These are phyloP conservation scores for Galerucella pusilla DNA, from an alignment of 2,888 invertebrate species.

Conservation along the genomic window DNA sequence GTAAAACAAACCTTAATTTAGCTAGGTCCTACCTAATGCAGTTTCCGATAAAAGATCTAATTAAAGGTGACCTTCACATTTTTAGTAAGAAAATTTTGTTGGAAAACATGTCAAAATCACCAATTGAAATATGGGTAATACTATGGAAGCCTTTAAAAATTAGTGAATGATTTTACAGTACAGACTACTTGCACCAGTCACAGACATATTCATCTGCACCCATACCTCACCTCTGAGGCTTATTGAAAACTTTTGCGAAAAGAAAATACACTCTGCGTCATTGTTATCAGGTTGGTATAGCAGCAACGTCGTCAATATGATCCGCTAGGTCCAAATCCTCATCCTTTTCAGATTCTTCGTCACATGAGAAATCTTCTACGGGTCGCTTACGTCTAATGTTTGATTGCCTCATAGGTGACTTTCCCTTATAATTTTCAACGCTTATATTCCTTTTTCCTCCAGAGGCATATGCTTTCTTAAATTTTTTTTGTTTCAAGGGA, in stretches of 20 bases:
- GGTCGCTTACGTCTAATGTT: slow-evolving; percentile 1
- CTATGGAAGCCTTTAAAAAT: neutral
- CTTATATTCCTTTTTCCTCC: neutral
- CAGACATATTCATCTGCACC: neutral
- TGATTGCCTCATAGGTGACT: neutral
- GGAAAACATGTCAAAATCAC: neutral
- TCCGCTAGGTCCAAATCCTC: too few species aligned
- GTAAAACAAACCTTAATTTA: neutral
- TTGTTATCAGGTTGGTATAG: neutral
- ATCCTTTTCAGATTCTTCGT: too few species aligned
- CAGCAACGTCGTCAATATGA: neutral
- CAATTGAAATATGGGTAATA: neutral
- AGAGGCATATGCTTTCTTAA: neutral
- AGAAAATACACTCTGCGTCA: neutral
- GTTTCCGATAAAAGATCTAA: neutral
- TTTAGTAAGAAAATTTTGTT: neutral
- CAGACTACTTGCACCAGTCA: neutral
- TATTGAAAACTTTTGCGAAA: neutral
- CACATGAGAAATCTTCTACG: neutral
- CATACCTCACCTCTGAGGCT: neutral
- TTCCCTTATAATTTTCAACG: neutral
- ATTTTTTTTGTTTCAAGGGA: neutral
- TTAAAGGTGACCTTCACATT: neutral
- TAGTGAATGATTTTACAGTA: neutral
- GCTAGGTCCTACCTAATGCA: neutral